These are phyloP conservation scores for Ceryle rudis DNA, from an alignment of 2,797 vertebrate species.

Conservation along the genomic window DNA sequence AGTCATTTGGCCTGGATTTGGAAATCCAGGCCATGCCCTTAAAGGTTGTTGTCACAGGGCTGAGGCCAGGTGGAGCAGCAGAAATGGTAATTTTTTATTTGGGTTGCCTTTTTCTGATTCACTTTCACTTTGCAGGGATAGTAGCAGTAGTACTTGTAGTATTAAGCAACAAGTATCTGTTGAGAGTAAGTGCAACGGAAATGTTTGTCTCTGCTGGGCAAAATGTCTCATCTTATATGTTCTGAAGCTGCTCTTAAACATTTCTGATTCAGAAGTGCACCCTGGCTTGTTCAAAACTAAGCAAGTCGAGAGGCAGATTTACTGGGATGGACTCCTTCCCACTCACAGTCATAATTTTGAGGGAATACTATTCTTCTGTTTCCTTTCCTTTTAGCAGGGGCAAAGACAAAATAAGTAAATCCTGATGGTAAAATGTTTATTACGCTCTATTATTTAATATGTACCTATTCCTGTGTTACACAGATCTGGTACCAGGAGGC, in stretches of 20 bases:
- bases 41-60: conserved; percentile 81
- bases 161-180: not conserved
- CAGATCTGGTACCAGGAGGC: not conserved
- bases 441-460: not conserved
- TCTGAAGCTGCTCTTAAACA: not conserved
- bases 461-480: rapidly evolving
- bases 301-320: not conserved
- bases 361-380: not conserved
- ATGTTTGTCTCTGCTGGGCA: not conserved
- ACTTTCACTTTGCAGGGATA: not conserved
- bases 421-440: not conserved
- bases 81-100: conserved; percentile 82
- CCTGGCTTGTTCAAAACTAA: not conserved
- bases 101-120: not conserved
- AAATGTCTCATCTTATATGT: not conserved
- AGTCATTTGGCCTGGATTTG: conserved; percentile 85
- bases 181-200: not conserved
- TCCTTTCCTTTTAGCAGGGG: not conserved
- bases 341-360: not conserved
- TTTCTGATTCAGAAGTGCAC: not conserved
- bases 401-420: not conserved
- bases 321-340: not conserved
- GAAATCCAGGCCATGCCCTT: conserved; percentile 84
- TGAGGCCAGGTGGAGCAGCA: conserved; percentile 81
- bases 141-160: not conserved